phyloP scores from a whole-genome alignment of 64 coral and sea anemone genomes.

The Pocillopora damicornis region DNA sequence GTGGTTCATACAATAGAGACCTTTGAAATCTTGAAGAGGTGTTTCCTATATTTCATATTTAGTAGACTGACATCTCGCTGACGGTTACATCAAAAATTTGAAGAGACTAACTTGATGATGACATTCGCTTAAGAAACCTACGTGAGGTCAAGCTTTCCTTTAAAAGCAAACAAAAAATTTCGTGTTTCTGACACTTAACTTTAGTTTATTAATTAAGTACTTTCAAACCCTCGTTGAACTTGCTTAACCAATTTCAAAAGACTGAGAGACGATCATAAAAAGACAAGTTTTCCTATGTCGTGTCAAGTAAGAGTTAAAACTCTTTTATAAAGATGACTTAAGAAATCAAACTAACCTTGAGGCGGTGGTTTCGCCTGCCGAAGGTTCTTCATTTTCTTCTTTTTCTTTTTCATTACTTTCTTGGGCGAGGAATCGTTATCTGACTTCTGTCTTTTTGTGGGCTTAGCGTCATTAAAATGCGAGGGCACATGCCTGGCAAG shows the following conservation, averaged over 20 bases:
- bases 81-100: no score
- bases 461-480: slow-evolving; percentile 88
- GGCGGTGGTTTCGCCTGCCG: slow-evolving; percentile 43
- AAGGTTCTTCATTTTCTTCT: slow-evolving; percentile 54
- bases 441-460: slow-evolving; percentile 58
- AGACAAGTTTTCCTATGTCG: background rate
- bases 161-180: background rate
- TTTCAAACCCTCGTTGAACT: no score
- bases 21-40: no score
- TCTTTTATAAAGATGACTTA: background rate
- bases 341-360: slow-evolving; percentile 29
- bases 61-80: no score
- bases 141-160: no score
- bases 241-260: no score
- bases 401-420: slow-evolving; percentile 80
- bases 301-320: background rate
- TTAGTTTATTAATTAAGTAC: no score
- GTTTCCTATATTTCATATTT: no score
- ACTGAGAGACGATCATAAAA: no score
- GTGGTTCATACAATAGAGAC: no score
- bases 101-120: no score
- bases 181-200: background rate
- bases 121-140: no score
- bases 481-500: slow-evolving; percentile 88
- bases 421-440: slow-evolving; percentile 77